Evolutionary conservation across 2,113 vertebrate genomes (phyloP), one percentile per base, ranked within the genome.

Genomic region (Callionymus lyra): DNA sequence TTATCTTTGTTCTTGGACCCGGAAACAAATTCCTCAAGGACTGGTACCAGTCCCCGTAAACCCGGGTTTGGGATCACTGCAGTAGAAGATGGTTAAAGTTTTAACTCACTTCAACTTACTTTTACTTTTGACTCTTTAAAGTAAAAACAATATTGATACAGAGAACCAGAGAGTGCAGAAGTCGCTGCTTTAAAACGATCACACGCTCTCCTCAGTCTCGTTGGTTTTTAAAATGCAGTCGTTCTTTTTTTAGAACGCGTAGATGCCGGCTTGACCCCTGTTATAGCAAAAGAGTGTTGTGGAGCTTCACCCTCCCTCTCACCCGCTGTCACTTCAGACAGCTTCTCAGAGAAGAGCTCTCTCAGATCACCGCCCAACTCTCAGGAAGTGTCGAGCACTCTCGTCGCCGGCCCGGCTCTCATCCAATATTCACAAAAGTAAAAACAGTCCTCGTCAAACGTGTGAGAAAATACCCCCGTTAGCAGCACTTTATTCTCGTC

Each of bases 371-470:
- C 62, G 49, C 62, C 72, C 68, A 78, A 77, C 74, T 73, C 67
- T 69, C 66, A 74, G 70, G 68, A 73, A 68, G 77, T 81, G 79
- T 77, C 56, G 53, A 71, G 72, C 56, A 56, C 69, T 68, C 53
- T 60, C 47, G 63, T 52, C 41, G 56, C 47, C 59, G 64, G 74
- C 48, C 46, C 15, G 21, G 50, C 46, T 35, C 70, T 73, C 66
- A 65, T 74, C 79, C 72, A 62, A 76, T 79, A 79, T 82, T 82
- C 68, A 77, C 72, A 38, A 39, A 27, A 44, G 50, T 48, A 32
- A 57, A 27, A 16, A 38, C 41, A 41, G 62, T 36, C 2, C 19
- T 55, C 47, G 34, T 77, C 53, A 46, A 18, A 56, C 65, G 57
- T 34, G 38, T 31, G 55, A 68, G 56, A 41, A 41, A 46, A 46